Conservation (phyloP, 2,888 invertebrate genomes). For the Clunio marinus region DNA sequence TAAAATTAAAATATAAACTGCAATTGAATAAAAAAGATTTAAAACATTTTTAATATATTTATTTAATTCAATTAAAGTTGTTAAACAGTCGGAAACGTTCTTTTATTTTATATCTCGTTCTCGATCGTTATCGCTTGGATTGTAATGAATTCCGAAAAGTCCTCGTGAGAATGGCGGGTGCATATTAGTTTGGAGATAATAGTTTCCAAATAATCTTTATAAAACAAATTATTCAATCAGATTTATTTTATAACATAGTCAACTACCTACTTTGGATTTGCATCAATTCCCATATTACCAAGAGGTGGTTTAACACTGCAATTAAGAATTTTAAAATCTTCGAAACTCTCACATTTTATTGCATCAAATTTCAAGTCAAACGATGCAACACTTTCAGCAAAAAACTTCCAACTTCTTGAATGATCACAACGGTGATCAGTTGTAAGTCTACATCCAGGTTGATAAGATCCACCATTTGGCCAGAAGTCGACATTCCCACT, state of each 20-base stretch:
- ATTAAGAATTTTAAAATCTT: constrained; percentile 53
- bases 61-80: too few species aligned
- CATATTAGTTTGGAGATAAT: constrained; percentile 38
- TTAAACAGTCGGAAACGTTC: too few species aligned
- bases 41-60: too few species aligned
- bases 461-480: constrained; percentile 42
- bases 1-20: too few species aligned
- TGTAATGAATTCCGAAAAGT: not conserved
- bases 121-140: too few species aligned
- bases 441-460: constrained; percentile 41
- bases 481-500: constrained; percentile 49
- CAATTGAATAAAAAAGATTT: too few species aligned
- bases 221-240: not conserved
- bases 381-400: constrained; percentile 55
- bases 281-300: constrained; percentile 47
- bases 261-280: constrained; percentile 43
- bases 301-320: constrained; percentile 31
- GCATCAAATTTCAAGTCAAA: constrained; percentile 53
- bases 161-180: constrained; percentile 29
- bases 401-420: constrained; percentile 60
- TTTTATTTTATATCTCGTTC: too few species aligned
- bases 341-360: constrained; percentile 55
- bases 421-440: constrained; percentile 55
- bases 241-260: not conserved
- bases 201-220: constrained; percentile 24